Percentiles rank a stretch among this genome's conserved stretches.
Evolutionary conservation across 1,140 invertebrate species (phyloP).

Genomic region (Pogonomyrmex californicus): DNA sequence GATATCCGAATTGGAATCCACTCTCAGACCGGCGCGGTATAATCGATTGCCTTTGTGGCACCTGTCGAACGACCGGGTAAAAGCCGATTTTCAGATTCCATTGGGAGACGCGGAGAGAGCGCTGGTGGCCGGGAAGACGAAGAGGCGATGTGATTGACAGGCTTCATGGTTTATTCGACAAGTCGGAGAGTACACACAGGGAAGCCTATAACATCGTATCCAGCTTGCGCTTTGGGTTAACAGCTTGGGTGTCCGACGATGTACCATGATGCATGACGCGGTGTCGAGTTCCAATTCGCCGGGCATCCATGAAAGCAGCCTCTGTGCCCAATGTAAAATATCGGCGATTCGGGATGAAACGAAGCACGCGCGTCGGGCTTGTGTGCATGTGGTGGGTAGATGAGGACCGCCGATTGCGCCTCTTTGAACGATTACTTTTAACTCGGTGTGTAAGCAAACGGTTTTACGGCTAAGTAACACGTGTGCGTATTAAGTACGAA

Average conservation of each 20-base stretch:
- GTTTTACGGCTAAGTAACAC: constrained; percentile 16
- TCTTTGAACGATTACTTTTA: constrained; percentile 53
- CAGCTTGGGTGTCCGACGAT: constrained; percentile 77
- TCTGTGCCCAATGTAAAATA: constrained; percentile 79
- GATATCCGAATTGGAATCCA: constrained; percentile 46
- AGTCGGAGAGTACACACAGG: constrained; percentile 72
- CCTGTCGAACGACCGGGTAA: constrained; percentile 44
- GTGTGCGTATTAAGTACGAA: constrained; percentile 9
- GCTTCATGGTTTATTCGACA: constrained; percentile 76
- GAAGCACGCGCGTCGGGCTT: constrained; percentile 62
- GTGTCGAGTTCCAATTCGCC: constrained; percentile 78
- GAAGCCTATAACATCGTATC: constrained; percentile 78
- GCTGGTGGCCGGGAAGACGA: constrained; percentile 23
- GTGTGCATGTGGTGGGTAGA: constrained; percentile 23
- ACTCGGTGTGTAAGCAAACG: constrained; percentile 19
- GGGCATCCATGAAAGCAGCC: constrained; percentile 77
- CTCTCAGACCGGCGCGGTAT: constrained; percentile 7
- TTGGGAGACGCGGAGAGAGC: constrained; percentile 52
- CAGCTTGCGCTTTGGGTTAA: constrained; percentile 76
- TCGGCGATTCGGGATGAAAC: constrained; percentile 72
- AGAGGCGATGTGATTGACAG: constrained; percentile 74
- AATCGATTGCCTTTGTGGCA: constrained; percentile 56
- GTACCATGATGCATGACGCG: constrained; percentile 78
- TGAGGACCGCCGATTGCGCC: constrained; percentile 53
- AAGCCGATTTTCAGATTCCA: constrained; percentile 57